Evolutionary conservation across 2,797 vertebrate species (phyloP).

Genomic region (Darevskia mixta): DNA sequence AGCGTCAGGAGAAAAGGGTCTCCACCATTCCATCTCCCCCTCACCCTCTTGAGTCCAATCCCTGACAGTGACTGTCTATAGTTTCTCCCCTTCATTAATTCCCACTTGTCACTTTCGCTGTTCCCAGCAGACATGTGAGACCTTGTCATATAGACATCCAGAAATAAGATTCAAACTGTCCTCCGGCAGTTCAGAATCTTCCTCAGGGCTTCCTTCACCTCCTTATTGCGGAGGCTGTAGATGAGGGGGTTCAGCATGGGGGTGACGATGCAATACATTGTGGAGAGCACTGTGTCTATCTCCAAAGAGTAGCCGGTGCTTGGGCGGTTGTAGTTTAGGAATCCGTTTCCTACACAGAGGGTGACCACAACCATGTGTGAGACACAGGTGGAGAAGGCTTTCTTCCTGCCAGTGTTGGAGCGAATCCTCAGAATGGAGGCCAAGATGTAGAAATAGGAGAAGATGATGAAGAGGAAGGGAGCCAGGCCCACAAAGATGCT

Average conservation of each 20-base stretch:
- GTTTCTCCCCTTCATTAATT: no score
- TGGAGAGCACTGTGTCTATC: neutral
- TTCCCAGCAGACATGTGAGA: accelerated
- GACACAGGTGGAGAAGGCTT: constrained; percentile 69
- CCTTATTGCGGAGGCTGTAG: constrained; percentile 73
- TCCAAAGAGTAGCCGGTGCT: neutral
- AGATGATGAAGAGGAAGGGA: constrained; percentile 40
- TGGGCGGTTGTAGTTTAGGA: constrained; percentile 69
- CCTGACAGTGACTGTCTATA: no score
- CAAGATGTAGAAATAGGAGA: constrained; percentile 68
- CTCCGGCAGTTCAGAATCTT: neutral
- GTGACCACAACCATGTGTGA: constrained; percentile 62
- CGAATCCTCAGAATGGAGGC: constrained; percentile 44
- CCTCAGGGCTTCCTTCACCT: constrained; percentile 48
- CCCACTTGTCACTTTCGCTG: no score
- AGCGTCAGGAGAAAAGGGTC: no score
- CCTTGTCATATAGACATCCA: accelerated
- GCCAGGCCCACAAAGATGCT: constrained; percentile 54
- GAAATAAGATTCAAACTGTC: neutral
- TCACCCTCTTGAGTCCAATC: no score
- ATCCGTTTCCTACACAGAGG: constrained; percentile 59
- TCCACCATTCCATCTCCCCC: no score
- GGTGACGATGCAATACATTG: constrained; percentile 57
- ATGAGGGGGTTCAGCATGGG: constrained; percentile 73
- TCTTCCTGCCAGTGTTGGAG: neutral